Base-by-base conservation (phyloP, 2,888 invertebrate genomes). In the Invenusta paracnida region DNA sequence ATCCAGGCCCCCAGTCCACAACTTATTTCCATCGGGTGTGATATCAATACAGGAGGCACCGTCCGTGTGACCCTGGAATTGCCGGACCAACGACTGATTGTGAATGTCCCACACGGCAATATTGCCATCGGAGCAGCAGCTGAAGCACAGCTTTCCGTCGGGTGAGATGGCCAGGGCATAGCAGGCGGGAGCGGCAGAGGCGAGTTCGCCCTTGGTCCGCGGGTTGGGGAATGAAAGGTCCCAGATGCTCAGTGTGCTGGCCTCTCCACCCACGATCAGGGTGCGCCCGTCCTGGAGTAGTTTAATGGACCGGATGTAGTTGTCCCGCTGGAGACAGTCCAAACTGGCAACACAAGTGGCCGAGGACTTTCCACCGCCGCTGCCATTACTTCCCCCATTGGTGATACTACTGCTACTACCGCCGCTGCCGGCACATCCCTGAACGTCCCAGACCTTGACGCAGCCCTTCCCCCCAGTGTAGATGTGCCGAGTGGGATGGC, bases 401-500 rank as follows among this genome's bases (percentile, higher is more conserved):
- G 13, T 29, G 11, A 82, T 29, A 28, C 13, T 29, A 5, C 25
- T n/a, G n/a, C 25, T 25, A n/a, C 2, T 1, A 1, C 82, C 82
- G 5, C 48, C 48, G 89, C 94, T 95, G 91, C 96, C 96, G 89
- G 94, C 94, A 87, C 94, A 94, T 30, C 95, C 95, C 91, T 96
- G 96, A 92, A 96, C 96, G 92, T 97, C 96, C 97, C 97, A 97
- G 87, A 97, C 96, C 92, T 98, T 98, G 89, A 98, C 97, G 92
- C 97, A 96, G 86, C 96, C 96, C 92, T 97, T 98, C 88, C 97
- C 97, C 29, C 97, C 98, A 0, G 98, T 98, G 92, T 97, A 98
- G 23, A 91, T 91, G 87, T 91, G 90, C 87, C 91, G 87, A 29
- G 90, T 91, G 0, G 91, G 91, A 88, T 91, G 91, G n/a, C 86